A percentile compares a stretch with the other conserved stretches of the same genome.
Evolutionary conservation across 1,140 invertebrate genomes (phyloP).

Genomic region (Drosophila fuyamai): DNA sequence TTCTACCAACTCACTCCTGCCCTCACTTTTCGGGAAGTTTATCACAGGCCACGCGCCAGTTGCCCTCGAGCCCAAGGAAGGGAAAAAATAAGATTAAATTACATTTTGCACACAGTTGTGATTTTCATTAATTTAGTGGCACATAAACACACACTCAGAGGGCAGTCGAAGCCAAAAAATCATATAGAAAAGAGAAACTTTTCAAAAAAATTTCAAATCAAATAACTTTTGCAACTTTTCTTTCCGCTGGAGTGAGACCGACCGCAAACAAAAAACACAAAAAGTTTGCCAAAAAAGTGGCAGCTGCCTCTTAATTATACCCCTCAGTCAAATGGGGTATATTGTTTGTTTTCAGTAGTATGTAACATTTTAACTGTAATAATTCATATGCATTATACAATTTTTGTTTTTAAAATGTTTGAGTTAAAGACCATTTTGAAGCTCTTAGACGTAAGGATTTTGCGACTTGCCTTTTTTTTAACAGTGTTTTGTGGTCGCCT

Average conservation of each 20-base stretch:
- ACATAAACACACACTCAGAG: constrained; percentile 57
- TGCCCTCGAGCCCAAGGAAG: constrained; percentile 30
- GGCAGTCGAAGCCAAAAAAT: constrained; percentile 29
- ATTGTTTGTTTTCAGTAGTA: background rate
- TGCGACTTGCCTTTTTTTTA: constrained; percentile 15
- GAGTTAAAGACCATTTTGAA: background rate
- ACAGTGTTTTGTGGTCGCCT: constrained; percentile 1
- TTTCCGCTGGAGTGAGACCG: constrained; percentile 20
- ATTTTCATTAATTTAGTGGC: constrained; percentile 81
- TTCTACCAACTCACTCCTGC: constrained; percentile 16
- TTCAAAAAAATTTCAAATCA: constrained; percentile 69
- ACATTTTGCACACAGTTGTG: constrained; percentile 79
- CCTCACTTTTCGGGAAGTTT: constrained; percentile 43
- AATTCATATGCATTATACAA: too few species aligned
- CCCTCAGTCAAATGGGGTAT: constrained; percentile 3
- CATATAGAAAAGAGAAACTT: constrained; percentile 56
- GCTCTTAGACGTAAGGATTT: background rate
- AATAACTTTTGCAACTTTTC: constrained; percentile 75
- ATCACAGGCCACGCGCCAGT: constrained; percentile 54
- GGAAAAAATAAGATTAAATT: constrained; percentile 68
- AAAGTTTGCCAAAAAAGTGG: constrained; percentile 44
- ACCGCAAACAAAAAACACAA: constrained; percentile 60
- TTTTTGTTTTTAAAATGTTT: background rate
- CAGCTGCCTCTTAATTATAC: constrained; percentile 49
- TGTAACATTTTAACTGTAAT: constrained; percentile 1